Conservation (phyloP, 92 coral and sea anemone genomes). For the Porites rus region DNA sequence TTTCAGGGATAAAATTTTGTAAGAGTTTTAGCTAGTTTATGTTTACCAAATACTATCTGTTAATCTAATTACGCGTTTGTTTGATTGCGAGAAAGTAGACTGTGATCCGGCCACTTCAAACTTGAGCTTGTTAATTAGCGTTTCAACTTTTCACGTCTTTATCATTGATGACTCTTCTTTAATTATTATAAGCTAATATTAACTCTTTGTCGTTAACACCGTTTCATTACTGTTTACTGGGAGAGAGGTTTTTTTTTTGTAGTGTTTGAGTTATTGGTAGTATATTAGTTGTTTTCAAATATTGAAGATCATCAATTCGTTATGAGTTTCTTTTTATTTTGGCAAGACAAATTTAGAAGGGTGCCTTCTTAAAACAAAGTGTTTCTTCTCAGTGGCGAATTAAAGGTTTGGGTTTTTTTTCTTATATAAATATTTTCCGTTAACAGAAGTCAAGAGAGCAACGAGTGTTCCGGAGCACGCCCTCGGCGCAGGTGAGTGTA, state of each 20-base stretch:
- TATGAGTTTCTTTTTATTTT: background rate
- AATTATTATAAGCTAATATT: background rate
- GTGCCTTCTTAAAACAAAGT: background rate
- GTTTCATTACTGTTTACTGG: background rate
- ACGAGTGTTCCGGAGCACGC: slow-evolving; percentile 28
- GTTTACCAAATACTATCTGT: too few relatives aligned
- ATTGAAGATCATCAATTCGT: background rate
- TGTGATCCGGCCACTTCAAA: slow-evolving; percentile 25
- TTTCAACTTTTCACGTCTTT: background rate
- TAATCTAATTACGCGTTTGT: slow-evolving; percentile 38
- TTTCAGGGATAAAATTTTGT: background rate
- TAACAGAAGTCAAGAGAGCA: slow-evolving; percentile 30
- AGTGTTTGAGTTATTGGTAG: background rate
- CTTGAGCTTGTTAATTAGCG: slow-evolving; percentile 9
- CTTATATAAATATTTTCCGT: slow-evolving; percentile 9
- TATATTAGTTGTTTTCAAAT: slow-evolving; percentile 5
- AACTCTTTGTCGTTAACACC: background rate
- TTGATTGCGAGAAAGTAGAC: background rate
- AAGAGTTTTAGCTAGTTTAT: background rate
- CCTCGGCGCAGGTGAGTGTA: slow-evolving; percentile 23
- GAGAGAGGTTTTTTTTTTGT: background rate
- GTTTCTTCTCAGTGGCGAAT: background rate
- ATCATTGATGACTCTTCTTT: background rate
- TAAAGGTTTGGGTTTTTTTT: background rate
- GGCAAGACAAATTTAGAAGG: background rate